phyloP scores from a whole-genome alignment of 2,113 vertebrate genomes.

The Malurus melanocephalus region DNA sequence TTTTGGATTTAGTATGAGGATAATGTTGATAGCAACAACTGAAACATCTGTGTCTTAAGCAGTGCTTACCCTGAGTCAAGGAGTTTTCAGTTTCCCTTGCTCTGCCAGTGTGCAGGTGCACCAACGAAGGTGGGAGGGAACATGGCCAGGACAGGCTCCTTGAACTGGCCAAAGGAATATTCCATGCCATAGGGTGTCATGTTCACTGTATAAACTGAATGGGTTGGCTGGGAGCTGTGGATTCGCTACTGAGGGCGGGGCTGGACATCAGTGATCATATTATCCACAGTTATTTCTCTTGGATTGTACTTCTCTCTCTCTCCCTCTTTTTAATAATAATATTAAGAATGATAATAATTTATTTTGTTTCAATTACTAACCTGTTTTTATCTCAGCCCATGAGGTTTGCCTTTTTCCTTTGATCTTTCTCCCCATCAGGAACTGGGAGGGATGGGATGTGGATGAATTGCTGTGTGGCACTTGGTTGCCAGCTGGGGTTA shows the following conservation, averaged over 20 bases:
- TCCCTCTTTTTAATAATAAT: background rate
- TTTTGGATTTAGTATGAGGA: background rate
- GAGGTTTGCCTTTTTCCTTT: background rate
- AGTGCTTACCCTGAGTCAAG: background rate
- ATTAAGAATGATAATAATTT: background rate
- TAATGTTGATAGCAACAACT: background rate
- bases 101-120: background rate
- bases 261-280: accelerated
- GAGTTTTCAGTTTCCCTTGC: background rate
- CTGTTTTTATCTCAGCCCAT: background rate
- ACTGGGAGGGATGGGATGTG: background rate
- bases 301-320: accelerated
- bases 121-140: background rate
- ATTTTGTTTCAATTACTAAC: background rate
- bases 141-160: background rate
- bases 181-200: background rate
- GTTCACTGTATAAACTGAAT: accelerated
- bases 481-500: background rate
- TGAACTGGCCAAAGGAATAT: background rate
- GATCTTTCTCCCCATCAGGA: background rate
- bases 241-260: background rate
- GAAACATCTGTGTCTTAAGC: background rate
- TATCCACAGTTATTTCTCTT: background rate
- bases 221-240: background rate
- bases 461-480: background rate